Percentiles rank a stretch among this genome's conserved stretches.
phyloP scores from a whole-genome alignment of 1,140 invertebrate species.

The Octopus bimaculoides region DNA sequence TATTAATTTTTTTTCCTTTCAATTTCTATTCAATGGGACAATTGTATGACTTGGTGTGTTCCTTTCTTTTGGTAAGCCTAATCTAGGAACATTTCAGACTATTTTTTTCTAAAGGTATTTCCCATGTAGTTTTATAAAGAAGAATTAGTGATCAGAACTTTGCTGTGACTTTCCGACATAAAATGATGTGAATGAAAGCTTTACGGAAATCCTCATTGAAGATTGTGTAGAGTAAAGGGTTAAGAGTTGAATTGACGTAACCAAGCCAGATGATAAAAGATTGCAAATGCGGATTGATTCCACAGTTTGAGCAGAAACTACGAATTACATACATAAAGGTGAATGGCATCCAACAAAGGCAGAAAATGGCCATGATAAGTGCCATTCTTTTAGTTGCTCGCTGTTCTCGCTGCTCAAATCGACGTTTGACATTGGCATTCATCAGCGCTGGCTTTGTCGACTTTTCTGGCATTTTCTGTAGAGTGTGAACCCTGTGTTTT shows the following conservation, averaged over 20 bases:
- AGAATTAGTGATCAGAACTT: not conserved
- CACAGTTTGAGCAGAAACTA: conserved; percentile 45
- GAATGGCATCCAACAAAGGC: conserved; percentile 97
- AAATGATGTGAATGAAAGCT: conserved; percentile 70
- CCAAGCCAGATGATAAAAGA: conserved; percentile 79
- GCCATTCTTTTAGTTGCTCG: conserved; percentile 94
- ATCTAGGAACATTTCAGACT: not conserved
- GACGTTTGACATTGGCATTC: conserved; percentile 41
- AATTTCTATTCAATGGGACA: no score
- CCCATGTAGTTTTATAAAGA: not conserved
- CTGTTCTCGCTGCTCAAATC: conserved; percentile 75
- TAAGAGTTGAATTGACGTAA: conserved; percentile 94
- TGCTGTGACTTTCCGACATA: conserved; percentile 5
- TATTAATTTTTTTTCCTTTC: no score
- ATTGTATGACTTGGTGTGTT: no score
- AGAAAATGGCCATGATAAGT: conserved; percentile 98
- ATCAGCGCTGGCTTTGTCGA: conserved; percentile 12
- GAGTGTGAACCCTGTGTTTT: conserved; percentile 1
- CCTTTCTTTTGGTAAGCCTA: no score
- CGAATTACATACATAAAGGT: conserved; percentile 72
- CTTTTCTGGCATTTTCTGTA: not conserved
- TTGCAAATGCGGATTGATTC: conserved; percentile 37
- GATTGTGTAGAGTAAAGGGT: conserved; percentile 95
- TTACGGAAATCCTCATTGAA: conserved; percentile 98
- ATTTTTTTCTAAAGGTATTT: conserved; percentile 3